Conservation (phyloP, 2,888 invertebrate species). For the Caenorhabditis afra region DNA sequence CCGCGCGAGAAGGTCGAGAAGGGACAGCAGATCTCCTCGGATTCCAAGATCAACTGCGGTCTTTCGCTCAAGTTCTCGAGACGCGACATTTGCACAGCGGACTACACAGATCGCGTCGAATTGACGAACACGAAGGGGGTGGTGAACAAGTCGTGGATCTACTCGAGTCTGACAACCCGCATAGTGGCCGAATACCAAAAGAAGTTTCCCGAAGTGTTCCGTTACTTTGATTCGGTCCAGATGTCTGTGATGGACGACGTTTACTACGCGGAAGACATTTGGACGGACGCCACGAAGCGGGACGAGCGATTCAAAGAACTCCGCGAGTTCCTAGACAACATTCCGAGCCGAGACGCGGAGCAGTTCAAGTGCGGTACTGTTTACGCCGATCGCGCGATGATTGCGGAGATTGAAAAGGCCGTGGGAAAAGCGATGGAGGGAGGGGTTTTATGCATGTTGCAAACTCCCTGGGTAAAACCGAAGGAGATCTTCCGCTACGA, state of each 20-base stretch:
- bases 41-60: slow-evolving; percentile 86
- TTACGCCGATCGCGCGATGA: slow-evolving; percentile 86
- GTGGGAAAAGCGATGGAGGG: background rate
- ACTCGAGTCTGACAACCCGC: slow-evolving; percentile 55
- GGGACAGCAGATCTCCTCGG: slow-evolving; percentile 75
- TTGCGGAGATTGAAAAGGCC: slow-evolving; percentile 76
- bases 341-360: slow-evolving; percentile 81
- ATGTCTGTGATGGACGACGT: slow-evolving; percentile 82
- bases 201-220: slow-evolving; percentile 87
- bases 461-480: slow-evolving; percentile 3
- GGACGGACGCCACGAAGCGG: slow-evolving; percentile 81
- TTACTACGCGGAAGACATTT: slow-evolving; percentile 86
- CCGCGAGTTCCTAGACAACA: slow-evolving; percentile 85
- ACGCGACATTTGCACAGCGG: slow-evolving; percentile 84
- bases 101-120: slow-evolving; percentile 87
- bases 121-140: slow-evolving; percentile 64
- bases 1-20: slow-evolving; percentile 66
- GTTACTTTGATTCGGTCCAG: slow-evolving; percentile 82
- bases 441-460: slow-evolving; percentile 22
- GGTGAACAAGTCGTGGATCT: slow-evolving; percentile 55
- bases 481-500: slow-evolving; percentile 38
- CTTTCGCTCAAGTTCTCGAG: slow-evolving; percentile 93
- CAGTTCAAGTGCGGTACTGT: slow-evolving; percentile 86
- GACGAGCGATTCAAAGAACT: slow-evolving; percentile 81
- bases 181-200: slow-evolving; percentile 86